Conservation (phyloP, 2,797 vertebrate genomes). For the Holocentrus rufus region DNA sequence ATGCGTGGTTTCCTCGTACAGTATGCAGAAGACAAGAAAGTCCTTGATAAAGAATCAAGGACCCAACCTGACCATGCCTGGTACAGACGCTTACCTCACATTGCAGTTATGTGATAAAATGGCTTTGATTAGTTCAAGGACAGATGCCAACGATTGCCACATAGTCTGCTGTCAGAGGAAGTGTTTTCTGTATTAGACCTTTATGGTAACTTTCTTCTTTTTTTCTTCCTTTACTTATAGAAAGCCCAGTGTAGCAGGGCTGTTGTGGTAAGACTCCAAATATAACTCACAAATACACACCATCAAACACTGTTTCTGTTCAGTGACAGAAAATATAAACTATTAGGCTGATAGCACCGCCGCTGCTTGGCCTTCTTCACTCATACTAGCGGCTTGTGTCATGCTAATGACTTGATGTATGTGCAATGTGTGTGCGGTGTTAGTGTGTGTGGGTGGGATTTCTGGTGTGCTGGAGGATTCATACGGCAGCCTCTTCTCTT, state of each 20-base stretch:
- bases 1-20: not conserved
- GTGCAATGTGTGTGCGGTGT: slow-evolving; percentile 40
- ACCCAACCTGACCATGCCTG: slow-evolving; percentile 33
- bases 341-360: slow-evolving; percentile 1
- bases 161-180: not conserved
- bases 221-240: not conserved
- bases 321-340: slow-evolving; percentile 21
- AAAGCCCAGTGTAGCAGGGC: not conserved
- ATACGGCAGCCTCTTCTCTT: slow-evolving; percentile 62
- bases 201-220: not conserved
- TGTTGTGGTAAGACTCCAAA: not conserved
- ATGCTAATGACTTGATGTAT: slow-evolving; percentile 39
- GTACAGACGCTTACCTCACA: not conserved
- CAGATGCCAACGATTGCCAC: slow-evolving; percentile 22
- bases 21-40: slow-evolving; percentile 8
- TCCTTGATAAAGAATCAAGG: not conserved
- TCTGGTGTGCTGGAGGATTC: slow-evolving; percentile 57
- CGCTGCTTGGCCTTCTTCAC: not conserved
- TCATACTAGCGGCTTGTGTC: slow-evolving; percentile 28
- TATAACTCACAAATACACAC: not conserved
- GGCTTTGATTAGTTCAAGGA: slow-evolving; percentile 56
- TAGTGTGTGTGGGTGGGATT: slow-evolving; percentile 60
- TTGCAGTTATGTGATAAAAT: slow-evolving; percentile 17
- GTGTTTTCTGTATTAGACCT: not conserved
- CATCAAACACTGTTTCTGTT: slow-evolving; percentile 1